These are phyloP conservation scores for Schizopygopsis malacanthus DNA, from an alignment of 2,797 vertebrate species.

Conservation along the genomic window DNA sequence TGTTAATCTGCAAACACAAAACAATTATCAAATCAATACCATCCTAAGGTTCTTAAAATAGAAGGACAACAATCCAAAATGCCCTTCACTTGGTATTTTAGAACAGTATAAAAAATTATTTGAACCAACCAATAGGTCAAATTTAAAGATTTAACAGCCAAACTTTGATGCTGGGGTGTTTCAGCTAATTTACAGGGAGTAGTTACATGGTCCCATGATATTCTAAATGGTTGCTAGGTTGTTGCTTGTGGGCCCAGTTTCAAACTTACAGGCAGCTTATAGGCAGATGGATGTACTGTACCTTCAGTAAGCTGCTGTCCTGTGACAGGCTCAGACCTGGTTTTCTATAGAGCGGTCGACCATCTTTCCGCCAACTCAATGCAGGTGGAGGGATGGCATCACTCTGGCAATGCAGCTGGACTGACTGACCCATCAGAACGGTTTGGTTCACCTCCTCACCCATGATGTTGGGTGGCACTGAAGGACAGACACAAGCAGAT, in stretches of 20 bases:
- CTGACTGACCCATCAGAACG: constrained; percentile 77
- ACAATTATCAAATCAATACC: not conserved
- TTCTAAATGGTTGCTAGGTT: not conserved
- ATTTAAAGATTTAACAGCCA: not conserved
- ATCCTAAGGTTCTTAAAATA: not conserved
- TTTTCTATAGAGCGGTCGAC: constrained; percentile 84
- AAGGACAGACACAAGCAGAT: not conserved
- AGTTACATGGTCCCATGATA: no score
- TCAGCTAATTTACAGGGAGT: not conserved
- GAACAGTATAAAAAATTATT: not conserved
- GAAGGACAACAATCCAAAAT: not conserved
- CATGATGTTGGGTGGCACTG: constrained; percentile 94
- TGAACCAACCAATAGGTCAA: not conserved
- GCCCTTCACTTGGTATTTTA: not conserved
- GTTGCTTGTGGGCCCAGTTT: not conserved
- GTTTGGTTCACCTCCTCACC: constrained; percentile 94
- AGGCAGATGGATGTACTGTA: constrained; percentile 28
- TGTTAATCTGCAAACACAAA: constrained; percentile 78
- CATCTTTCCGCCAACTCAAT: constrained; percentile 89
- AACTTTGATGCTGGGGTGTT: not conserved
- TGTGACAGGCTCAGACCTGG: constrained; percentile 82
- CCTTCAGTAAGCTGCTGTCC: constrained; percentile 85
- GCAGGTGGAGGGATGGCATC: constrained; percentile 87
- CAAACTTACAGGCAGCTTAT: not conserved
- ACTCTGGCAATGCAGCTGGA: constrained; percentile 88